A percentile compares a stretch with the other conserved stretches of the same genome.
Evolutionary conservation across 2,888 invertebrate genomes (phyloP).

Genomic region (Dolichopus griseipennis): DNA sequence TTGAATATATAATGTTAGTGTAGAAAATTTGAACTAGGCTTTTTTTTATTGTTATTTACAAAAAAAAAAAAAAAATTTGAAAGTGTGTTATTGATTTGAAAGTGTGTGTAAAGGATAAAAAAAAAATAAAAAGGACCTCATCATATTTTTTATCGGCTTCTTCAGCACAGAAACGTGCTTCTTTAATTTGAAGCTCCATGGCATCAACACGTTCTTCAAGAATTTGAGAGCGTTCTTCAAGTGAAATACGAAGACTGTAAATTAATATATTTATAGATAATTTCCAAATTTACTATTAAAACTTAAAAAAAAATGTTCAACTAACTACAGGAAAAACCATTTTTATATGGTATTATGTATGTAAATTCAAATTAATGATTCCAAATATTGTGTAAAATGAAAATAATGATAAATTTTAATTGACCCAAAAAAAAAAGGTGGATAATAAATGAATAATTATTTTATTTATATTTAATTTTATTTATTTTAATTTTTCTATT

Average conservation of each 20-base stretch:
- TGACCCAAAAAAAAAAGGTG: too few relatives aligned
- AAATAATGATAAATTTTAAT: too few relatives aligned
- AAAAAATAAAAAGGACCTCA: constrained; percentile 65
- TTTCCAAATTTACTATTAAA: too few relatives aligned
- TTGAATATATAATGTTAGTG: background rate
- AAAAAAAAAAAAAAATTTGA: background rate
- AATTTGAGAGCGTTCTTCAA: constrained; percentile 98
- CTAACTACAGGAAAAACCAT: too few relatives aligned
- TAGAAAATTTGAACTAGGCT: background rate
- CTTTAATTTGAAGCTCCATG: constrained; percentile 98
- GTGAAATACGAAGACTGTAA: constrained; percentile 93
- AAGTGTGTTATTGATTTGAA: background rate
- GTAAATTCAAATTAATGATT: too few relatives aligned
- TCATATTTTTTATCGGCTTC: constrained; percentile 99
- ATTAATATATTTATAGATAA: background rate
- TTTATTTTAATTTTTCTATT: too few relatives aligned
- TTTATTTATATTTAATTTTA: too few relatives aligned
- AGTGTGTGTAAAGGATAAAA: constrained; percentile 5
- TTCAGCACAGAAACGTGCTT: constrained; percentile 98
- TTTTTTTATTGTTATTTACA: background rate
- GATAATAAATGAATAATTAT: too few relatives aligned
- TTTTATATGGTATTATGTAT: too few relatives aligned
- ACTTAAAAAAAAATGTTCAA: too few relatives aligned
- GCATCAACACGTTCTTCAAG: constrained; percentile 99
- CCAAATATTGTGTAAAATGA: too few relatives aligned